Percentiles rank a stretch among this genome's conserved stretches.
Conservation (phyloP, 2,888 invertebrate genomes). For the Exocentrus adspersus region DNA sequence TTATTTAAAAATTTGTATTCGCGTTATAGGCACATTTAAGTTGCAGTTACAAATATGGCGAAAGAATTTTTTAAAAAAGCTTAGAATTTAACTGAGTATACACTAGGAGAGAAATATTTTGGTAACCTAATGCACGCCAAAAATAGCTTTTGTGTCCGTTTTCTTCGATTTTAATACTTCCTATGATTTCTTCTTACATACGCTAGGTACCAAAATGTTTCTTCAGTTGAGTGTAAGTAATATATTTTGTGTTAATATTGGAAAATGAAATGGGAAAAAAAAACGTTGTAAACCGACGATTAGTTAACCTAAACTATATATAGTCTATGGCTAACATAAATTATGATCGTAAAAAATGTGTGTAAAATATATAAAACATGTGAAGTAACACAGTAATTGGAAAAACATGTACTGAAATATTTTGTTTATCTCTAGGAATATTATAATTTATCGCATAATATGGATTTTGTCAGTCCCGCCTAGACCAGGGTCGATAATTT, state of each 20-base stretch:
- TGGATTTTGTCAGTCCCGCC: background rate
- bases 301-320: slow-evolving; percentile 51
- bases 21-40: background rate
- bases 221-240: slow-evolving; percentile 18
- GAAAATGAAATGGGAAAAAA: slow-evolving; percentile 50
- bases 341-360: slow-evolving; percentile 56
- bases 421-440: slow-evolving; percentile 36
- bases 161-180: background rate
- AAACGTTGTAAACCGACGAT: slow-evolving; percentile 48
- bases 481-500: too few species aligned
- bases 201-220: slow-evolving; percentile 14
- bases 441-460: slow-evolving; percentile 28
- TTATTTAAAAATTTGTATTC: slow-evolving; percentile 11
- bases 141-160: background rate
- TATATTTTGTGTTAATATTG: slow-evolving; percentile 47
- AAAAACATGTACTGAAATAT: slow-evolving; percentile 31
- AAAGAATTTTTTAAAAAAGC: too few species aligned
- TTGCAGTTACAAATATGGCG: slow-evolving; percentile 10
- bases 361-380: slow-evolving; percentile 55
- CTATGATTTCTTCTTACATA: background rate
- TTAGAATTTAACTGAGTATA: slow-evolving; percentile 54
- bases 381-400: slow-evolving; percentile 57
- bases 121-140: slow-evolving; percentile 27
- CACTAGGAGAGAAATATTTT: slow-evolving; percentile 38
- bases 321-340: slow-evolving; percentile 55